phyloP scores from a whole-genome alignment of 2,113 vertebrate genomes.

The Murina feae region DNA sequence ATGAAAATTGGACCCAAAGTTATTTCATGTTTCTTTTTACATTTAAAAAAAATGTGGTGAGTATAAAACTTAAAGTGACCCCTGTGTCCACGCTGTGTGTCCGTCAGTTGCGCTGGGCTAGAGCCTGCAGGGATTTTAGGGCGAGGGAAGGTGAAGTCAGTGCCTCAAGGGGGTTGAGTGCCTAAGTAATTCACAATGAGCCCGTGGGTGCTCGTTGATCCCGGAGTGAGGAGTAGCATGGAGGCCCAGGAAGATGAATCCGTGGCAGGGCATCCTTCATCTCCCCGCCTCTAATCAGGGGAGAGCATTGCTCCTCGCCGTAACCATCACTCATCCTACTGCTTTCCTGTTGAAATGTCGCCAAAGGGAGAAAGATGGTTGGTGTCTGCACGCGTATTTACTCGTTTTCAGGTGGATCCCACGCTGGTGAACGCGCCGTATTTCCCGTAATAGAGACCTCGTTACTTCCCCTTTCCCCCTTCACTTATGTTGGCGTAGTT shows the following conservation, averaged over 20 bases:
- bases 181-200: not conserved
- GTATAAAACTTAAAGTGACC: not conserved
- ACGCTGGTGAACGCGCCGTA: not conserved
- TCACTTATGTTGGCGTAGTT: not conserved
- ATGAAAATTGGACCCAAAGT: not conserved
- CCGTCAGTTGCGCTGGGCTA: not conserved
- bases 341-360: slow-evolving; percentile 35
- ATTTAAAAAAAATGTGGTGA: not conserved
- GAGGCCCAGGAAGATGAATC: slow-evolving; percentile 40
- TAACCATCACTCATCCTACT: slow-evolving; percentile 47
- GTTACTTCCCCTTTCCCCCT: not conserved
- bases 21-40: not conserved
- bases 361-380: slow-evolving; percentile 10
- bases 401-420: not conserved
- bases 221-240: slow-evolving; percentile 42
- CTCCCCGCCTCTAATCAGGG: slow-evolving; percentile 45
- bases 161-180: not conserved
- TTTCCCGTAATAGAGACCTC: slow-evolving; percentile 13
- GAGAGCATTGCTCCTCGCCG: slow-evolving; percentile 35
- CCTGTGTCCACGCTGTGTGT: not conserved
- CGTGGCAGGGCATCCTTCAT: slow-evolving; percentile 36
- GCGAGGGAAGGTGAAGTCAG: not conserved
- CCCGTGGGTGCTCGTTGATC: slow-evolving; percentile 38
- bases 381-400: slow-evolving; percentile 31
- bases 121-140: not conserved